Evolutionary conservation across 2,797 vertebrate species (phyloP), one percentile per base, ranked within the genome.

Genomic region (Trachurus trachurus): DNA sequence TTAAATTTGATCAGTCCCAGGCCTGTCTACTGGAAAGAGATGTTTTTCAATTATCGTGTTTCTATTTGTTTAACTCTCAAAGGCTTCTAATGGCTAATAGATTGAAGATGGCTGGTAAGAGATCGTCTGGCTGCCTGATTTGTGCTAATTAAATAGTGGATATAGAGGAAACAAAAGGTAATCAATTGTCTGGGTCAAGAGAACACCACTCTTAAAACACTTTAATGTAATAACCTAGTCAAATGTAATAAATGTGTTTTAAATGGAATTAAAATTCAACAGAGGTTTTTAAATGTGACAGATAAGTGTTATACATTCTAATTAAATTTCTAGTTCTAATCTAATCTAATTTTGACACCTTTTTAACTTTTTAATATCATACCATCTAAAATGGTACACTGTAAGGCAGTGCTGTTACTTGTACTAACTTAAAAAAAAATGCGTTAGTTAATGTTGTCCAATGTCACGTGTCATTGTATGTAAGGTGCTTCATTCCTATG

Each of bases 21-120:
- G 26, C 65, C 74, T 69, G 69, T 87, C 71, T 49, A 16, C 44
- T 40, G 34, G 44, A 74, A 76, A 87, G 76, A 81, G 57, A 85
- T 80, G 71, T 76, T 72, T 88, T 88, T 85, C 64, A 86, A 87
- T 91, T 80, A 87, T 57, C 63, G 62, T 62, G 22, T 66, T 65
- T 73, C 71, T 78, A 40, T 84, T 89, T 83, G 63, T 89, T 85
- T 80, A 63, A 68, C 62, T 66, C 83, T 74, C 62, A 2, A 10
- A 78, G 82, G 84, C 75, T 52, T 70, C 26, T 59, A 64, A 50
- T 53, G 49, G 74, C 29, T 76, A 85, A 88, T 71, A 79, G 74
- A 87, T 87, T 79, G 71, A 76, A 75, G 60, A 49, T 78, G 74
- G 56, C 67, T 76, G 66, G 62, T 66, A 67, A 71, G 60, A 81